Base-by-base conservation (phyloP, 1,140 invertebrate species). In the Drosophila sproati region DNA sequence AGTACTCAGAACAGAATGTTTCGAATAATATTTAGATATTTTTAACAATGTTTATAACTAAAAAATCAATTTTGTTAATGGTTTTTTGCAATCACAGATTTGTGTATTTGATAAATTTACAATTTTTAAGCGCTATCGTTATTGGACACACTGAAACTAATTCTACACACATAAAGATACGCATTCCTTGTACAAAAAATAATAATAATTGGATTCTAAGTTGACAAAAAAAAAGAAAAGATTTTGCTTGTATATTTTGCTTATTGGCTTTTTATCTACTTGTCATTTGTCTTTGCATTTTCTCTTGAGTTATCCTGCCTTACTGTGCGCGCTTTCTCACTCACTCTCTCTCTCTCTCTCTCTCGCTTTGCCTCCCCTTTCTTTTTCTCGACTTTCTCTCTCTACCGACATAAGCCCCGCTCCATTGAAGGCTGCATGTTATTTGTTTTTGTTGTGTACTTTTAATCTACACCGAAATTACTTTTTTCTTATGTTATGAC, bases 191-290 rank as follows among this genome's bases (percentile, higher is more conserved):
- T 61, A 70, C 50, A 61, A 74, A 69, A 45, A 4, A 31, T 8
- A 10, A 10, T 48, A 43, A 43, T 10, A 43, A 43, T 55, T 51
- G 7, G 52, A 51, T 52, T 32, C 47, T 85, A 70, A 80, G 62
- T 77, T 80, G 12, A 71, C 10, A 12, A 39, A 37, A 37, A 64
- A 39, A 41, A 41, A 4, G n/a, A 43, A 43, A n/a, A n/a, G n/a
- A 4, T 73, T 67, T 61, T 69, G 71, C 66, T 70, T 78, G 82
- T 76, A 78, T 73, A 67, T 76, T 82, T 87, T 87, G 82, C 82
- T 87, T 86, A 86, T 87, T 87, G 82, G 82, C 79, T 54, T 69
- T 78, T 54, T 43, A n/a, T 43, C 34, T 62, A 50, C 29, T 31
- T 43, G 39, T 43, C 4, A 43, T 43, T 50, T 50, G 29, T 56